These are phyloP conservation scores for Falco peregrinus DNA, from an alignment of 2,797 vertebrate genomes.

Conservation along the genomic window DNA sequence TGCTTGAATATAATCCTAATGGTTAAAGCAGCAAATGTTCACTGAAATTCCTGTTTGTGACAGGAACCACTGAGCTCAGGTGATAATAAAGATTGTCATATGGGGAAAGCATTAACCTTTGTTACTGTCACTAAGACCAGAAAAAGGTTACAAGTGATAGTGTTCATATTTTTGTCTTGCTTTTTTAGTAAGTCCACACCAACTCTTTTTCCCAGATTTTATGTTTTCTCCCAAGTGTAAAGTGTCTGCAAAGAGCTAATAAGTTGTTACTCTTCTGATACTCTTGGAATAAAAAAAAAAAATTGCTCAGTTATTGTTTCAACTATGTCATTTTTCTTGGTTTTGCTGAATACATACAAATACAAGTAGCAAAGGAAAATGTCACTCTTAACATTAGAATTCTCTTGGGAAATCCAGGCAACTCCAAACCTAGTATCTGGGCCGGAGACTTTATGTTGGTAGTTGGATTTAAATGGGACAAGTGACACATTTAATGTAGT, in stretches of 20 bases:
- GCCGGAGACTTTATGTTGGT: background rate
- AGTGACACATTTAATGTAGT: background rate
- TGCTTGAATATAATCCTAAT: background rate
- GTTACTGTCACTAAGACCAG: background rate
- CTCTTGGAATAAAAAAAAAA: background rate
- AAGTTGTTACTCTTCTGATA: background rate
- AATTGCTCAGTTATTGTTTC: background rate
- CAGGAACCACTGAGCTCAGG: background rate
- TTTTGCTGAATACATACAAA: background rate
- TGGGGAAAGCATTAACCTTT: background rate
- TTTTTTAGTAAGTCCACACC: background rate
- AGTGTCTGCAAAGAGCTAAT: background rate
- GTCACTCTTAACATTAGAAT: background rate
- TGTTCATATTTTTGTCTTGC: background rate
- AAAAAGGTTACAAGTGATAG: background rate
- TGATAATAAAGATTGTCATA: background rate
- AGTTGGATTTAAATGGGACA: background rate
- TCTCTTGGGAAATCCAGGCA: background rate
- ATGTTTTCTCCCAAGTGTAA: background rate
- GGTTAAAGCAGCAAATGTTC: background rate
- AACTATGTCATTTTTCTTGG: background rate
- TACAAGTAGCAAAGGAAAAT: background rate
- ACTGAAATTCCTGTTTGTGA: background rate
- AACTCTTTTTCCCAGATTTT: background rate
- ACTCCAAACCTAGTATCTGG: background rate